Percentiles rank a stretch among this genome's conserved stretches.
Conservation (phyloP, 2,797 vertebrate genomes). For the Coregonus sp. region DNA sequence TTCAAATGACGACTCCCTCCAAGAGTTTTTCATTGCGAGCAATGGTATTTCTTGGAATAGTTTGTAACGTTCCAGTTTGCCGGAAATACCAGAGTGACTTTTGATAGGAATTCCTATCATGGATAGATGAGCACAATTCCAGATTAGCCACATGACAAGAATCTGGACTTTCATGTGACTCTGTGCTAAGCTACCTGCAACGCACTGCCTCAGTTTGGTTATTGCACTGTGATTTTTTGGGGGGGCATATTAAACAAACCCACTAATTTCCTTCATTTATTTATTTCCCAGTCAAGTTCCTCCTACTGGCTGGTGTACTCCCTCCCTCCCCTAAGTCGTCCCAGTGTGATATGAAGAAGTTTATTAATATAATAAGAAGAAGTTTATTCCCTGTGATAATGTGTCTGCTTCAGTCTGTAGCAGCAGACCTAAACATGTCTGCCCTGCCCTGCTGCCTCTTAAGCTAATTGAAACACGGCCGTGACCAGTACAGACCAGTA, state of each 20-base stretch:
- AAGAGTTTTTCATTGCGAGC: neutral
- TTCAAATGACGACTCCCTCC: neutral
- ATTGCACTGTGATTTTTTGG: neutral
- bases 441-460: no score
- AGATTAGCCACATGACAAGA: neutral
- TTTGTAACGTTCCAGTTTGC: neutral
- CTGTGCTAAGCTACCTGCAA: neutral
- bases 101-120: neutral
- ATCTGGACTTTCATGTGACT: neutral
- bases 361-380: neutral
- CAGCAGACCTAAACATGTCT: neutral
- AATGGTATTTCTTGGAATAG: neutral
- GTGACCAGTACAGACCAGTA: neutral
- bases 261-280: constrained; percentile 40
- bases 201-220: neutral
- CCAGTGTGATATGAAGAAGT: constrained; percentile 15
- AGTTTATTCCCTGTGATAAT: neutral
- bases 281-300: constrained; percentile 32
- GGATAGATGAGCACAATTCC: neutral
- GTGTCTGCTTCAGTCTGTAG: neutral
- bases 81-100: neutral
- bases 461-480: no score
- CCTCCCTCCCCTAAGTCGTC: neutral
- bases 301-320: neutral
- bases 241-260: constrained; percentile 12